Evolutionary conservation across 2,888 invertebrate genomes (phyloP), one percentile per base, ranked within the genome.

Genomic region (Dyspetes luteomarginatus): DNA sequence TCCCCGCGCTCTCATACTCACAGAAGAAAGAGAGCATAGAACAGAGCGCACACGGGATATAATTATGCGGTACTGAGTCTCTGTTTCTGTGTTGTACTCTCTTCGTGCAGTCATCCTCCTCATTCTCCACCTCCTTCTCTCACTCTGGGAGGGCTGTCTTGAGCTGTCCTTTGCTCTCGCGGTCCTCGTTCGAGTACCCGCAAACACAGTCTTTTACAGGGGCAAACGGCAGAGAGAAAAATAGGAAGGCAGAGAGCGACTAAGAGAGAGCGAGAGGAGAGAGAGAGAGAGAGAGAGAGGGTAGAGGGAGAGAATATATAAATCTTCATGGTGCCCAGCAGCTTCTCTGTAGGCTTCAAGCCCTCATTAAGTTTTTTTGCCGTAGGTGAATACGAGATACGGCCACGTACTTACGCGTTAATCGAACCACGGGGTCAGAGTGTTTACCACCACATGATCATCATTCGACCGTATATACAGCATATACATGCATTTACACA

Each of bases 281-380:
- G 26, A 41, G 36, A 28, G 30, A 69, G 17, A 56, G 50, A 43
- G 30, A 19, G 15, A 43, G 64, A 52, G 56, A 62, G 43, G 15
- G 48, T 52, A 45, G 48, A 43, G 52, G 15, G 41, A 74, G 58
- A 65, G 60, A n/a, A 55, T 30, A 69, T 72, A 43, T 81, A 82
- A 81, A 80, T 82, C 82, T 83, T 83, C 83, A 81, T 83, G 82
- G 69, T 45, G 50, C 69, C 71, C 48, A 45, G 65, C 0, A 55
- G 73, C 72, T 75, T 81, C 81, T 79, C 36, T 1, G 36, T 52
- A 43, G 69, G 73, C 58, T 81, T 83, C 77, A 43, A 69, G 81
- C 71, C 83, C 83, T 83, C 83, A 83, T 83, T 83, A 83, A 81
- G 79, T 78, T 83, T 83, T 81, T 48, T 83, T 83, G 83, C 83